Base-by-base conservation (phyloP, 37 sponge, comb jelly and placozoan species). In the Tethya wilhelma region DNA sequence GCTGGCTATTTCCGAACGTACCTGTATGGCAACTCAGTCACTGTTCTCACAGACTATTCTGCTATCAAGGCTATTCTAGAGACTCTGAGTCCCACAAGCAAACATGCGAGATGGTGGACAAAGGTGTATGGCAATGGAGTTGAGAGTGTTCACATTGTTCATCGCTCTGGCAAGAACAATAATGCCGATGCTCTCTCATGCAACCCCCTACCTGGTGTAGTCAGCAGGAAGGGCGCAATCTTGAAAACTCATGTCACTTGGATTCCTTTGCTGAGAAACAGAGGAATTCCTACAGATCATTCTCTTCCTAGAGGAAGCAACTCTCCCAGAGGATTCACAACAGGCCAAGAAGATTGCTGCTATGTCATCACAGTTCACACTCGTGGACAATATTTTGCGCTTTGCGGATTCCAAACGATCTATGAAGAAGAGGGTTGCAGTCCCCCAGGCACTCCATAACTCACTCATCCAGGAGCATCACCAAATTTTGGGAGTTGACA, bases 51-150 rank as follows among this genome's bases (percentile, higher is more conserved):
- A 5, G 85, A 89, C 41, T 84, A 89, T 46, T 89, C 89, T 3
- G 89, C 89, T 12, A 73, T 89, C n/a, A 89, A 82, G 38, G 83
- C 84, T n/a, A 62, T 89, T 2, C 64, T 89, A 58, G 74, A 77
- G 79, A 89, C 84, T 6, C 85, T 85, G 19, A 84, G 56, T 49
- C 85, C 80, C 4, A 75, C 63, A 59, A 85, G 79, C 31, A 77
- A 83, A 57, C 89, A 89, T 73, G 88, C 88, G 29, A 46, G 88
- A 55, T 87, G 88, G 89, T 86, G 80, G 87, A 79, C 25, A 22
- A 86, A 79, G 43, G 72, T 86, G 26, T 78, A 53, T 62, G 66
- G 79, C 53, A 78, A 65, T 79, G 87, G 87, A n/a, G 59, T 86
- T 25, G n/a, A n/a, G n/a, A n/a, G n/a, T n/a, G n/a, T n/a, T n/a